Base-by-base conservation (phyloP, 2,113 vertebrate genomes). In the Ploceus nigricollis region DNA sequence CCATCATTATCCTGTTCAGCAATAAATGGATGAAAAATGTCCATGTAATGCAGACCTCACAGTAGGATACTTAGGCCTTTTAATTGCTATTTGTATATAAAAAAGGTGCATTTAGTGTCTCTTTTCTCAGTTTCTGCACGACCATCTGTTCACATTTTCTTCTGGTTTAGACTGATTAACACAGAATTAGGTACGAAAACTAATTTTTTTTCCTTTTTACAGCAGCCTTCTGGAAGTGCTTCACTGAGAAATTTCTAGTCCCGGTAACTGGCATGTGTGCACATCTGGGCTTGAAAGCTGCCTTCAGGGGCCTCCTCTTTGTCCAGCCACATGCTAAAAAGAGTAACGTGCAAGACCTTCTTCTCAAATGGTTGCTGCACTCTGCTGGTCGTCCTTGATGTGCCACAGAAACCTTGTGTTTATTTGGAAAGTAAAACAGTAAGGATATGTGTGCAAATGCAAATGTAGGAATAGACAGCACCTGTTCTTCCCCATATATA, bases 311-410 rank as follows among this genome's bases (percentile, higher is more conserved):
- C 9, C 11, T 87, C 6, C 11, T 76, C 45, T 79, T 93, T 79
- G 53, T 85, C 70, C 61, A 31, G 28, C 9, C 44, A 53, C 37
- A 3, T 16, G 3, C 21, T 48, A 45, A 65, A 66, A 88, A 13
- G 33, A 87, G 8, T 12, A 64, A 40, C 0, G 1, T 63, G 19
- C 4, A 40, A 84, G 20, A n/a, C 18, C 9, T 75, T 60, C 65
- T 75, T 78, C 37, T 89, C n/a, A 84, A 89, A 96, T 35, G 15
- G 47, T 69, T 91, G 57, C 91, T 94, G 91, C 91, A 75, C 87
- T 96, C 89, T 96, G 61, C 65, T 96, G 91, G 94, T 68, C 33
- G 4, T 18, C 23, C 73, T 60, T 72, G 53, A 72, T 3, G 45
- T 25, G 48, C n/a, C 66, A 50, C 23, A 42, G 58, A 82, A 87